phyloP scores from a whole-genome alignment of 2,797 vertebrate species.

The Scolopax bukidnonensis region DNA sequence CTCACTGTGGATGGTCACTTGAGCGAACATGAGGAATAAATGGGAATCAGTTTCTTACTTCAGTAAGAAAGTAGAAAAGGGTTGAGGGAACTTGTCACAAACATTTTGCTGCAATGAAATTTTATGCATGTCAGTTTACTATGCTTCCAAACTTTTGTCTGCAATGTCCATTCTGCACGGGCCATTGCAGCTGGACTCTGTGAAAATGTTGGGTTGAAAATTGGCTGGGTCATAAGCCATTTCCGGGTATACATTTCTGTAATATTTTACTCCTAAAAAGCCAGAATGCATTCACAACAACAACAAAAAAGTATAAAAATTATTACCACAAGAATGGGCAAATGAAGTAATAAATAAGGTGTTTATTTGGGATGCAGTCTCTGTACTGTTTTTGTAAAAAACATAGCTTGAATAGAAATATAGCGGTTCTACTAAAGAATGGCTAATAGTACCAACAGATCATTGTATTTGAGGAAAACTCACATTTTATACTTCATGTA shows the following conservation, averaged over 20 bases:
- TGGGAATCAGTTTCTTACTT: neutral
- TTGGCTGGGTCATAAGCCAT: neutral
- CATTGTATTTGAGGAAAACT: neutral
- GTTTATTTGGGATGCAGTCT: neutral
- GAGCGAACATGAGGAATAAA: neutral
- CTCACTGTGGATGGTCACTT: neutral
- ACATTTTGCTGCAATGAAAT: neutral
- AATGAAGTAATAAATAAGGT: neutral
- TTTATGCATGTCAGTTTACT: neutral
- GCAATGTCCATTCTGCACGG: neutral
- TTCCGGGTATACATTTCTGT: neutral
- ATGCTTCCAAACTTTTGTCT: neutral
- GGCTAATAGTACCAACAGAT: neutral
- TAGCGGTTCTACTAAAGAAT: neutral
- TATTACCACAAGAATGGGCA: neutral
- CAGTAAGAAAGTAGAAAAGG: neutral
- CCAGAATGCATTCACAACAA: neutral
- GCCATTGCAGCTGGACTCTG: neutral
- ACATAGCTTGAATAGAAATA: neutral
- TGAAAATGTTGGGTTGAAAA: neutral
- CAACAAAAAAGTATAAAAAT: neutral
- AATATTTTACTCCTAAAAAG: neutral
- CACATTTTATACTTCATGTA: neutral
- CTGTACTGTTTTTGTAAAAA: neutral
- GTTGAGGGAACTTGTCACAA: neutral